Conservation (phyloP, 2,113 vertebrate genomes). For the Psittacula cyanocephala region DNA sequence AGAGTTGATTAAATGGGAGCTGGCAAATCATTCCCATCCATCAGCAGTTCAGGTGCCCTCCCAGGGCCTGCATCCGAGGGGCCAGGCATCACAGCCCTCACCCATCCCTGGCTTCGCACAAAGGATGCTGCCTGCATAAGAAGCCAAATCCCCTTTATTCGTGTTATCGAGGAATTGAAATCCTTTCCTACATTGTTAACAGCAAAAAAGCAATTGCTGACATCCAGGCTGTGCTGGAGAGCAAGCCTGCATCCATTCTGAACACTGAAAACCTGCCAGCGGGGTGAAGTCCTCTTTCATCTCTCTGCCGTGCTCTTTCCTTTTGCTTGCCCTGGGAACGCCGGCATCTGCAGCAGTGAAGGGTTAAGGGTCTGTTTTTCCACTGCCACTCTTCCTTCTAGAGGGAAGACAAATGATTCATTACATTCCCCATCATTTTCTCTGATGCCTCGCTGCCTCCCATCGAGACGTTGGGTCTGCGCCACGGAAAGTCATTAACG, state of each 20-base stretch:
- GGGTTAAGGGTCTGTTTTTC: slow-evolving; percentile 33
- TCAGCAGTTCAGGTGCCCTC: background rate
- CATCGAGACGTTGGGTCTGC: background rate
- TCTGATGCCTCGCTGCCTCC: slow-evolving; percentile 60
- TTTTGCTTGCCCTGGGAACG: background rate
- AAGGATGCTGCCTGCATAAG: accelerated
- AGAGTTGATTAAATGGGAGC: slow-evolving; percentile 30
- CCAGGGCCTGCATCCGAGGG: background rate
- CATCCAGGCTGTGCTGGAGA: background rate
- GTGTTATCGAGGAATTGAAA: accelerated
- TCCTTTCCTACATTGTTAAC: background rate
- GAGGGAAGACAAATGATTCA: slow-evolving; percentile 59
- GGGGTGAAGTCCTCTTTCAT: background rate
- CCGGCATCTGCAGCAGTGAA: background rate
- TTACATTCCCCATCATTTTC: slow-evolving; percentile 52
- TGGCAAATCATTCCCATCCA: background rate
- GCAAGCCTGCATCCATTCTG: background rate
- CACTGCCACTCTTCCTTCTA: background rate
- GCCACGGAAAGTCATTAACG: background rate
- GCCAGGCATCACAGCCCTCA: background rate
- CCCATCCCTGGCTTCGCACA: background rate
- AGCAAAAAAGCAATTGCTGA: background rate
- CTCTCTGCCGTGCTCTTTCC: background rate
- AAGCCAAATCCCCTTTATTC: background rate
- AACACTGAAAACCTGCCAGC: background rate